Conservation (phyloP, 2,797 vertebrate species). For the Notoglanidium macrostoma region DNA sequence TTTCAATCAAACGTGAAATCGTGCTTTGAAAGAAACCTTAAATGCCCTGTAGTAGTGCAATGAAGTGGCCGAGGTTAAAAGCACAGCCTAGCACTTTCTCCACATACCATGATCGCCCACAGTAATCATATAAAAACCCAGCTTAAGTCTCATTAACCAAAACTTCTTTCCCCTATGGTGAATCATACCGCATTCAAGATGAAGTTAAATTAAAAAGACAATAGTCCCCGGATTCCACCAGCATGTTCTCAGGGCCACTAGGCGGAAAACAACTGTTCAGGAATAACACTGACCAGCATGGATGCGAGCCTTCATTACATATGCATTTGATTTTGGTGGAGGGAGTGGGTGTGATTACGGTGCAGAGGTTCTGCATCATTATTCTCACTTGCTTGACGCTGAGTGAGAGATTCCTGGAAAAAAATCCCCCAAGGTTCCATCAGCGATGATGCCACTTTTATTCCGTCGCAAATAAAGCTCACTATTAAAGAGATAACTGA, state of each 20-base stretch:
- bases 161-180: constrained; percentile 34
- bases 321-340: constrained; percentile 44
- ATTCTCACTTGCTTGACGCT: constrained; percentile 45
- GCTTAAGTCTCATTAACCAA: constrained; percentile 45
- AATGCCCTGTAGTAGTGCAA: constrained; percentile 8
- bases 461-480: constrained; percentile 44
- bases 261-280: not conserved
- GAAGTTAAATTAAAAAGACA: constrained; percentile 47
- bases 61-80: constrained; percentile 22
- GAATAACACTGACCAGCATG: constrained; percentile 39
- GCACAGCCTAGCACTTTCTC: not conserved
- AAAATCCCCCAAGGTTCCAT: constrained; percentile 14
- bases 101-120: constrained; percentile 38
- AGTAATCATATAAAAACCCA: constrained; percentile 32
- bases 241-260: constrained; percentile 26
- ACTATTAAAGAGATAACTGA: constrained; percentile 61
- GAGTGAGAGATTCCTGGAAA: constrained; percentile 51
- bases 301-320: constrained; percentile 39
- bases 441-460: constrained; percentile 38
- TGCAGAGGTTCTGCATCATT: constrained; percentile 30
- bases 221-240: constrained; percentile 22
- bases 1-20: not conserved
- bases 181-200: constrained; percentile 38
- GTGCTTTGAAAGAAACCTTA: not conserved
- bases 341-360: constrained; percentile 45